Evolutionary conservation across 2,113 vertebrate genomes (phyloP), one percentile per base, ranked within the genome.

Genomic region (Pteronura brasiliensis): DNA sequence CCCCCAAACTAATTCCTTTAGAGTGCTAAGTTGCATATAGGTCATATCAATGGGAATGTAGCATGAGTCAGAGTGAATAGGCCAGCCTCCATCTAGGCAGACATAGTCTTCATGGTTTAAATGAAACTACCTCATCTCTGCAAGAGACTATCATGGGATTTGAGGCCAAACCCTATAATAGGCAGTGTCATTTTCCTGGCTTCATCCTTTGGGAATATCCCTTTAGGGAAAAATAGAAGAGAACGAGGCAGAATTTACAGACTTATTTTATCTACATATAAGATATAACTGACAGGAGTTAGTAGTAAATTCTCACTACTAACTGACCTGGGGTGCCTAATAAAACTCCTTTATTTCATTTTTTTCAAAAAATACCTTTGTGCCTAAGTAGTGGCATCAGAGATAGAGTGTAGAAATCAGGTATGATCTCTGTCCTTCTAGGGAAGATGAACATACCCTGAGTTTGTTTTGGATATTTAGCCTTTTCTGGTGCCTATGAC

Each of bases 401-500:
- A 82, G 12, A 36, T 44, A 83, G 42, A 39, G 11, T 34, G 12
- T 17, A 36, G 42, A 63, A 71, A 20, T 71, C 14, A 49, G 52
- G 23, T n/a, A 55, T 59, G 18, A 36, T n/a, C 69, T 96, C 31
- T 92, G 34, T 36, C 55, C 77, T 93, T 71, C 52, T 34, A 80
- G n/a, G 85, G 8, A 17, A 91, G 31, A 49, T 12, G n/a, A 76
- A 92, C 3, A 42, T 44, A 79, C 47, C 59, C 49, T 89, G 72
- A 88, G 21, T 65, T 88, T 89, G 61, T 61, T n/a, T 94, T 74
- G 42, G 47, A 69, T 52, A 34, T 74, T 59, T 67, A 85, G 57
- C 31, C 67, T 93, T 76, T 49, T 49, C 65, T 79, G 87, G 87
- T 92, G 65, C 47, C 77, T 81, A 1, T 44, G 42, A 81, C 63